phyloP scores from a whole-genome alignment of 2,888 invertebrate genomes.

The Eupithecia insigniata region DNA sequence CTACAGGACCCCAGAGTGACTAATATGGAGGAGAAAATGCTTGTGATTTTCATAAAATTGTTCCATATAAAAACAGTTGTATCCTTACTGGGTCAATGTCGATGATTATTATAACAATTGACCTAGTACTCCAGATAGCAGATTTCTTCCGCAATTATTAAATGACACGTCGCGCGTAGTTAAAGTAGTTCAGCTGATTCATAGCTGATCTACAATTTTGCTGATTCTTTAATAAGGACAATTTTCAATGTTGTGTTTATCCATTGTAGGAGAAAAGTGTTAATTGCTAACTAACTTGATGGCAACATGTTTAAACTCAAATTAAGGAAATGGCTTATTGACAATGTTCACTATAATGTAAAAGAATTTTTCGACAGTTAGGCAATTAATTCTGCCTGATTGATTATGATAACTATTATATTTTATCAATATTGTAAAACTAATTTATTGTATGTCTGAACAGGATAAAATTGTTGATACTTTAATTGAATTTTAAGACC shows the following conservation, averaged over 20 bases:
- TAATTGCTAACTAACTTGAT: not conserved
- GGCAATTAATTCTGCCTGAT: no score
- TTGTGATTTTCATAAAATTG: not conserved
- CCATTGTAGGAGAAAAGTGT: not conserved
- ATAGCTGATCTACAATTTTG: not conserved
- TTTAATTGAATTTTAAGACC: no score
- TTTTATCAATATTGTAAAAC: no score
- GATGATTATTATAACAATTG: conserved; percentile 3
- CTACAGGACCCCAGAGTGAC: not conserved
- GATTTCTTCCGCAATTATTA: conserved; percentile 8
- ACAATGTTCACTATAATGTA: no score
- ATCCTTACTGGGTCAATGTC: conserved; percentile 5
- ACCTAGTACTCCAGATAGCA: not conserved
- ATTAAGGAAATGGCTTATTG: no score
- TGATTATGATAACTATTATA: no score
- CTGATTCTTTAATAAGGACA: not conserved
- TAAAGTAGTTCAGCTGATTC: not conserved
- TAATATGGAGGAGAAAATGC: not conserved
- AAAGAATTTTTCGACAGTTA: no score
- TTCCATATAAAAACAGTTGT: not conserved
- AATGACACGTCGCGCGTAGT: not conserved
- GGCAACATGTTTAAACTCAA: no score
- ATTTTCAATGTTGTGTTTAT: not conserved
- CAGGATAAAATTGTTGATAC: no score
- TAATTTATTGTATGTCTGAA: no score